Base-by-base conservation (phyloP, 1,140 invertebrate genomes). In the Heliothis subflexa region DNA sequence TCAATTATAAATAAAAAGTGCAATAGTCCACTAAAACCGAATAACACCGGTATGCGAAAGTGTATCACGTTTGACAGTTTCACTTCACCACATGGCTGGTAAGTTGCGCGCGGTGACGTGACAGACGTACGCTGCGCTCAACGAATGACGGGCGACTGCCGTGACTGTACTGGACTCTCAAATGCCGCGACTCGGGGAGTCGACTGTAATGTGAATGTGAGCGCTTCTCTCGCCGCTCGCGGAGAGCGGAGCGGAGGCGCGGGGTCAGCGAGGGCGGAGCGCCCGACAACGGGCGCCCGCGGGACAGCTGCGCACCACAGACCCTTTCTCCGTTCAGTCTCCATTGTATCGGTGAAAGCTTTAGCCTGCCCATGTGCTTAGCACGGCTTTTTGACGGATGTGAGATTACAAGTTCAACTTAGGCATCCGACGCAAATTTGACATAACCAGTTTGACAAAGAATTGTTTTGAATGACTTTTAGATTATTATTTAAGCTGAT, bases 61-160 rank as follows among this genome's bases (percentile, higher is more conserved):
- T 85, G 88, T 92, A 92, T 92, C 89, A 91, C 93, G 91, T 93
- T 91, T 93, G 93, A 93, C 93, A 93, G 92, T 92, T 93, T 93
- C 92, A 93, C 93, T 91, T 93, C 90, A 94, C 90, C 93, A 89
- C 93, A 94, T 93, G 93, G 91, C 90, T 93, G 83, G 79, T 76
- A 78, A 77, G 84, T 91, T 84, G 82, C 84, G 86, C 81, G 80
- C 75, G 73, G 66, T 78, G 78, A 81, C 84, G 81, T 83, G 74
- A 91, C 87, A 89, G 86, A 89, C 90, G 91, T 91, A 64, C 84
- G 59, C 70, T 86, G 55, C 86, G 84, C 79, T 88, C 86, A 81
- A 86, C 88, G 85, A 81, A 78, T 82, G 91, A 88, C 88, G 88
- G 87, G 86, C 91, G 88, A 93, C 81, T 82, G 77, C 66, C 70